Percentiles rank a stretch among this genome's conserved stretches.
Evolutionary conservation across 2,888 invertebrate species (phyloP).

Genomic region (Eupeodes luniger): DNA sequence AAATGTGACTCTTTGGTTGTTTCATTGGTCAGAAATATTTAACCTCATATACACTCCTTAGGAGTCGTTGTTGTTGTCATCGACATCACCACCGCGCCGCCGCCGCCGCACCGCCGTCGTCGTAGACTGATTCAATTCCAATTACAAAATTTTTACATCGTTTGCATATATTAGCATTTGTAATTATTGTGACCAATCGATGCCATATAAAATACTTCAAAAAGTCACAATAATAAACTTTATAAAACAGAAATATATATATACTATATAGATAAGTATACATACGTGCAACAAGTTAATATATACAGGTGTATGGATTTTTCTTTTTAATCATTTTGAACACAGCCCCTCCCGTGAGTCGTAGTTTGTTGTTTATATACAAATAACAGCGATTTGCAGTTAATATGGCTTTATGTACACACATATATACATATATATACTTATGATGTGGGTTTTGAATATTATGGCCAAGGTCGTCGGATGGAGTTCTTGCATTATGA

Average conservation of each 20-base stretch:
- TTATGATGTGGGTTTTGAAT: slow-evolving; percentile 48
- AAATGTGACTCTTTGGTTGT: slow-evolving; percentile 37
- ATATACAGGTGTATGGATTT: slow-evolving; percentile 27
- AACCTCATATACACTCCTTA: slow-evolving; percentile 35
- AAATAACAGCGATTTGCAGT: slow-evolving; percentile 68
- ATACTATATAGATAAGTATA: not conserved
- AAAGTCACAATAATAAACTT: slow-evolving; percentile 42
- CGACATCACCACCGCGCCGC: no score
- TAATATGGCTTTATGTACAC: slow-evolving; percentile 47
- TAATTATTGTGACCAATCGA: slow-evolving; percentile 66
- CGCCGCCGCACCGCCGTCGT: not conserved
- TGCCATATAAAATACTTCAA: slow-evolving; percentile 45
- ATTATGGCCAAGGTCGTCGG: slow-evolving; percentile 75
- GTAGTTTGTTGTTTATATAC: not conserved
- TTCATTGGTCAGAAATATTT: slow-evolving; percentile 51
- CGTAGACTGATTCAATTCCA: slow-evolving; percentile 56
- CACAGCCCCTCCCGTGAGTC: slow-evolving; percentile 33
- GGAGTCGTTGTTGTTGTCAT: not conserved
- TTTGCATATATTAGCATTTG: slow-evolving; percentile 65
- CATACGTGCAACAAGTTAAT: slow-evolving; percentile 1
- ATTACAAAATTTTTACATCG: slow-evolving; percentile 73
- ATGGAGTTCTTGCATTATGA: slow-evolving; percentile 71
- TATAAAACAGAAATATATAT: not conserved
- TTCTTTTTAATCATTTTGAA: not conserved
- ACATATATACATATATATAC: not conserved